phyloP scores from a whole-genome alignment of 2,797 vertebrate genomes.

The Neosilurus hyrtlii region DNA sequence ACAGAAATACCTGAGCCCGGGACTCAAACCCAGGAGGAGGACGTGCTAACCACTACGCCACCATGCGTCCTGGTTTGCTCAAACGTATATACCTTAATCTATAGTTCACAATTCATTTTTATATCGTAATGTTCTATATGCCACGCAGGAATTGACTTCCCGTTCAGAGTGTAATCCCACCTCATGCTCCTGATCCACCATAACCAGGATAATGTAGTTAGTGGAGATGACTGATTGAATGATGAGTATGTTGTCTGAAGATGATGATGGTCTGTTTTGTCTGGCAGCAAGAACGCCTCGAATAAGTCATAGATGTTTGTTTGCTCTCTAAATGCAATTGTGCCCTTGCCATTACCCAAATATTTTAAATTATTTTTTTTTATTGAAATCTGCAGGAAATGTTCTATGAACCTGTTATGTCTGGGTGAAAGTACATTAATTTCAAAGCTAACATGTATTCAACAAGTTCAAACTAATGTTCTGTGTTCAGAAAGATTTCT shows the following conservation, averaged over 20 bases:
- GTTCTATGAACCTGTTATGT: background rate
- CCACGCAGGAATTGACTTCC: background rate
- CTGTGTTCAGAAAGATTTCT: background rate
- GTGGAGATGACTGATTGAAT: background rate
- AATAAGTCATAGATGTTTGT: background rate
- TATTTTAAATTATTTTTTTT: background rate
- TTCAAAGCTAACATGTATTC: background rate
- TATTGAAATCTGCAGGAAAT: background rate
- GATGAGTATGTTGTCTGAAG: background rate
- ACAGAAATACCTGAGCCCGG: too few species aligned
- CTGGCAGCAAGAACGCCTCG: background rate
- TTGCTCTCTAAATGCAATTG: too few species aligned
- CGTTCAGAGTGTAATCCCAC: background rate
- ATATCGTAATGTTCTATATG: background rate
- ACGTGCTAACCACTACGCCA: too few species aligned
- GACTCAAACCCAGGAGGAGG: too few species aligned
- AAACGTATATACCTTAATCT: background rate
- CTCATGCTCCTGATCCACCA: background rate
- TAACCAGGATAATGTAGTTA: background rate
- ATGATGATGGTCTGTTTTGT: background rate
- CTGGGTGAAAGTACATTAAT: background rate
- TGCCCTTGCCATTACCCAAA: background rate
- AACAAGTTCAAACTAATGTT: background rate
- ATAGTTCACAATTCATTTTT: background rate
- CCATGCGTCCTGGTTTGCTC: too few species aligned